Evolutionary conservation across 2,888 invertebrate genomes (phyloP).

Genomic region (Nebria brevicollis): DNA sequence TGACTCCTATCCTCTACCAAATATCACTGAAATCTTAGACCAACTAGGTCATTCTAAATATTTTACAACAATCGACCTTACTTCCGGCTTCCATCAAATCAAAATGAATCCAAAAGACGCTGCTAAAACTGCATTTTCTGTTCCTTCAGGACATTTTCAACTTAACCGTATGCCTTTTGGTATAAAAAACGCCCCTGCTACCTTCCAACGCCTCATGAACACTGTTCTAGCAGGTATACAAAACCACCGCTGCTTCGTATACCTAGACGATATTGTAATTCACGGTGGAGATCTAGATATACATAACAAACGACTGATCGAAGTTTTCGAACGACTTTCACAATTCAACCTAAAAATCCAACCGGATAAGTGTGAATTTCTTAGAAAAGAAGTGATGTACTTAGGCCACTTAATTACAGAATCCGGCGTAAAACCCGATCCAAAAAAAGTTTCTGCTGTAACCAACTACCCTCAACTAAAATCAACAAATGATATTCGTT

Average conservation of each 20-base stretch:
- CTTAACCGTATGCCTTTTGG: constrained; percentile 52
- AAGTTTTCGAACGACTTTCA: constrained; percentile 50
- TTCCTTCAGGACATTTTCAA: constrained; percentile 48
- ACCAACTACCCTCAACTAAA: constrained; percentile 43
- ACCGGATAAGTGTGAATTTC: constrained; percentile 49
- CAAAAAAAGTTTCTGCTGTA: constrained; percentile 48
- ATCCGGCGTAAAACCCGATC: constrained; percentile 48
- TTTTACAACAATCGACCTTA: too few species aligned
- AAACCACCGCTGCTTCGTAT: constrained; percentile 45
- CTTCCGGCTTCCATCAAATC: too few species aligned
- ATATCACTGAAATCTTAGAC: too few species aligned
- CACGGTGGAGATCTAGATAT: constrained; percentile 38
- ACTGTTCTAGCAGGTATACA: constrained; percentile 49
- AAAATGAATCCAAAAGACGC: too few species aligned
- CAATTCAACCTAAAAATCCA: constrained; percentile 43
- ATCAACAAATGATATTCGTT: constrained; percentile 43
- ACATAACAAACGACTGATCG: constrained; percentile 48
- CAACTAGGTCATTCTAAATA: too few species aligned
- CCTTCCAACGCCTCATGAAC: constrained; percentile 55
- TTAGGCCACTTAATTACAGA: too few species aligned
- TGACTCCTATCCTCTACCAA: too few species aligned
- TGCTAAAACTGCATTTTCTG: constrained; percentile 48
- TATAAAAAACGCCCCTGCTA: constrained; percentile 52
- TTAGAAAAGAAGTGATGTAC: constrained; percentile 17
- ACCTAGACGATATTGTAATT: constrained; percentile 42